Evolutionary conservation across 2,888 invertebrate genomes (phyloP).

Genomic region (Latrodectus hesperus): DNA sequence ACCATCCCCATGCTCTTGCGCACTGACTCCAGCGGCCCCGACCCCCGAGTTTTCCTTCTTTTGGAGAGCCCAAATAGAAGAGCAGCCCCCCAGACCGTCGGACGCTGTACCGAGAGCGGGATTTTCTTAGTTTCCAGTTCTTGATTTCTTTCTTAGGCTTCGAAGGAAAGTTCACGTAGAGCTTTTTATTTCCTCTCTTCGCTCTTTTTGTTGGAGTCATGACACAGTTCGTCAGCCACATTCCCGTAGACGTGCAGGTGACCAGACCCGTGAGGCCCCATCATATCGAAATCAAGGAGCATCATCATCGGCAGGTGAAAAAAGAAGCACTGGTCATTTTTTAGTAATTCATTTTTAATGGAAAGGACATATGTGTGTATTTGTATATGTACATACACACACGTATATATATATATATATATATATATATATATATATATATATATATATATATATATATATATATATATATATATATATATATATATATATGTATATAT

Average conservation of each 20-base stretch:
- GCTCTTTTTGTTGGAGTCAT: slow-evolving; percentile 29
- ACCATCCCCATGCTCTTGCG: slow-evolving; percentile 53
- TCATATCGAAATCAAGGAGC: slow-evolving; percentile 67
- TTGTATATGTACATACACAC: background rate
- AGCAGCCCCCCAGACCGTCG: slow-evolving; percentile 35
- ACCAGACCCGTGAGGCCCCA: slow-evolving; percentile 65
- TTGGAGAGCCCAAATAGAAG: background rate
- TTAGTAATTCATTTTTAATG: too few species aligned
- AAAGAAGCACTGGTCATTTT: too few species aligned
- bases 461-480: background rate
- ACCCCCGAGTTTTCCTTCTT: slow-evolving; percentile 30
- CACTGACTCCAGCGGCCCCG: slow-evolving; percentile 42
- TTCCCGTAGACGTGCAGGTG: slow-evolving; percentile 66
- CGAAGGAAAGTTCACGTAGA: background rate
- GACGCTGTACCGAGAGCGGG: slow-evolving; percentile 67
- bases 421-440: background rate
- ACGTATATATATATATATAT: background rate
- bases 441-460: background rate
- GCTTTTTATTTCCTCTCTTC: slow-evolving; percentile 33
- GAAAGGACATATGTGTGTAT: too few species aligned
- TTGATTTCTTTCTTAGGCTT: slow-evolving; percentile 8
- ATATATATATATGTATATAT: background rate
- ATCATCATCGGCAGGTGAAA: slow-evolving; percentile 64
- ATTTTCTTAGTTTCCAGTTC: slow-evolving; percentile 35
- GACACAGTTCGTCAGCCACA: slow-evolving; percentile 68